Base-by-base conservation (phyloP, 2,113 vertebrate species). In the Rhinolophus sinicus region DNA sequence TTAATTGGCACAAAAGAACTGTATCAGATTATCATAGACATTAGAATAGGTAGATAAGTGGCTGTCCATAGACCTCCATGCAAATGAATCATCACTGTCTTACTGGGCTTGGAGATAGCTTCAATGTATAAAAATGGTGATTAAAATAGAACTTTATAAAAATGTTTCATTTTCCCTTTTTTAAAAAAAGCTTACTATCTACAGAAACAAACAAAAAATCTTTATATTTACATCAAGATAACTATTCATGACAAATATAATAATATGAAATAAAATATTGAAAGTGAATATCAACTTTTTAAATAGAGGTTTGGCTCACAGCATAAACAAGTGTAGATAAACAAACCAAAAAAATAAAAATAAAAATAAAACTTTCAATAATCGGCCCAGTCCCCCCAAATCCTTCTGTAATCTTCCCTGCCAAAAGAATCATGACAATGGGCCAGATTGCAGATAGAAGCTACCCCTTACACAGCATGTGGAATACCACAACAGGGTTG, bases 231-330 rank as follows among this genome's bases (percentile, higher is more conserved):
- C 98, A 99, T 97, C 98, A 97, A 97, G 95, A 97, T 97, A 98
- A 95, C 97, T 98, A 98, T 95, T 98, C 94, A 98, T 97, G 98
- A 98, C 98, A 98, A 98, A 98, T 97, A 98, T 98, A 97, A 98
- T 98, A 98, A 97, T 0, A 97, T 97, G 98, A 98, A 98, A 98
- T 98, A 98, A 99, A 98, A 98, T 98, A 98, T 98, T 96, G 98
- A 98, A 98, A 97, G 97, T 98, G 98, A 98, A 96, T 98, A 98
- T 96, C 97, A 98, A 98, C 95, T 96, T 98, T 98, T 99, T 98
- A 98, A 99, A 98, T 98, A 98, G 98, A 98, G 97, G 97, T 98
- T 98, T 98, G 98, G 98, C 98, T 99, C 98, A 98, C 98, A 98
- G 98, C 98, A 98, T 98, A 98, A 98, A 98, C 97, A 97, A 97